A percentile compares a stretch with the other conserved stretches of the same genome.
Evolutionary conservation across 2,888 invertebrate genomes (phyloP).

Genomic region (Embidobia sp.): DNA sequence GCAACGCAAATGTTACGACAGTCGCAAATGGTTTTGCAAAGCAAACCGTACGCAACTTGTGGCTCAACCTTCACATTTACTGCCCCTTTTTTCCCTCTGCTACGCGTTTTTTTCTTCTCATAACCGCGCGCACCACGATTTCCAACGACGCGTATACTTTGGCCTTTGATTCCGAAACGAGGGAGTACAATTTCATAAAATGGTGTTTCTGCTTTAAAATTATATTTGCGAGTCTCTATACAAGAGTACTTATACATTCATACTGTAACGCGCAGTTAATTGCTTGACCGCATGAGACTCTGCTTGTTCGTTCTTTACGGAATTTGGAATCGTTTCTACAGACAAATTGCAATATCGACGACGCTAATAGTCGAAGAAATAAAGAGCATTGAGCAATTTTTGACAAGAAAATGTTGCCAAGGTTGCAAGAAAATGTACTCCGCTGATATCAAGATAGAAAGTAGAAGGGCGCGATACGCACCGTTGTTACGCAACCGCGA

Average conservation of each 20-base stretch:
- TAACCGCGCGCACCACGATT: constrained; percentile 10
- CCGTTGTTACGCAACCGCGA: constrained; percentile 7
- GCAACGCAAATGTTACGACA: constrained; percentile 47
- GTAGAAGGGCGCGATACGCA: constrained; percentile 35
- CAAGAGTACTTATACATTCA: no score
- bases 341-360: constrained; percentile 31
- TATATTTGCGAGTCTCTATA: no score
- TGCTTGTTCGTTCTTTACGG: constrained; percentile 34
- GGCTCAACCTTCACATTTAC: constrained; percentile 49
- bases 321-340: constrained; percentile 52
- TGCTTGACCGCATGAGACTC: constrained; percentile 4
- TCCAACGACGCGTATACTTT: constrained; percentile 7
- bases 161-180: constrained; percentile 22
- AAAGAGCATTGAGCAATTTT: constrained; percentile 49
- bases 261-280: constrained; percentile 29
- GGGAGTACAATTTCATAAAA: neutral
- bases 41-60: constrained; percentile 31
- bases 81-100: constrained; percentile 18
- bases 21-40: constrained; percentile 47
- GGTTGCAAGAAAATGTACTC: constrained; percentile 44
- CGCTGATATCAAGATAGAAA: constrained; percentile 50
- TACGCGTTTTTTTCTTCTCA: constrained; percentile 4
- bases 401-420: constrained; percentile 58
- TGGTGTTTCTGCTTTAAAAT: no score
- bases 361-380: constrained; percentile 36